Evolutionary conservation across 2,888 invertebrate species (phyloP), one percentile per base, ranked within the genome.

Genomic region (Caenorhabditis doughertyi): DNA sequence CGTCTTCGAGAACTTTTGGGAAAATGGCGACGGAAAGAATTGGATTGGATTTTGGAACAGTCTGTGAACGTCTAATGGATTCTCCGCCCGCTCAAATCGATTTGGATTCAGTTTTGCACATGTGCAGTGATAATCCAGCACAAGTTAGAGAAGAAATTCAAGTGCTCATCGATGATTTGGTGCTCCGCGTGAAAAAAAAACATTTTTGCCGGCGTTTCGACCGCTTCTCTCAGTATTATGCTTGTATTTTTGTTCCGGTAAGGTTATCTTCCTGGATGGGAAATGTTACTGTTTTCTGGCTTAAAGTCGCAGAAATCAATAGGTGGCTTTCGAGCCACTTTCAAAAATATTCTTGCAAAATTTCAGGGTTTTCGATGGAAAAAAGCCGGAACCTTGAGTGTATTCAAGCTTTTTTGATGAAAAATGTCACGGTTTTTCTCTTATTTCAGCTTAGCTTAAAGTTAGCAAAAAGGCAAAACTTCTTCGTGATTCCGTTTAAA

Each of bases 181-280:
- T 97, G 92, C 94, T 94, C 84, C 94, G 97, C 44, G 94, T 97
- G 90, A 97, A 96, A 92, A 96, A n/a, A 92, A 95, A 84, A 97
- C 74, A 93, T 98, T 1, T 96, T 95, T 92, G 94, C 95, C 86
- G 95, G 97, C 0, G 94, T 96, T 53, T 92, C 96, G 7, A 95
- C 95, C 88, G 95, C 96, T 0, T 97, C 97, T 92, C 96, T 96
- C 92, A 95, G 96, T 51, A 95, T 96, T 74, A 95, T 96, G 91
- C 94, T 97, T 95, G 96, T 90, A 95, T 95, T 92, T 96, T 97
- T 93, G 95, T 96, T 39, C 95, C 95, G 94, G 96, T 96, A 90
- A 68, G 73, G n/a, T n/a, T n/a, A n/a, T n/a, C n/a, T n/a, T n/a
- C n/a, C n/a, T n/a, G n/a, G n/a, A n/a, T n/a, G n/a, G n/a, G n/a